Evolutionary conservation across 2,797 vertebrate genomes (phyloP), one percentile per base, ranked within the genome.

Genomic region (Apodemus agrarius): DNA sequence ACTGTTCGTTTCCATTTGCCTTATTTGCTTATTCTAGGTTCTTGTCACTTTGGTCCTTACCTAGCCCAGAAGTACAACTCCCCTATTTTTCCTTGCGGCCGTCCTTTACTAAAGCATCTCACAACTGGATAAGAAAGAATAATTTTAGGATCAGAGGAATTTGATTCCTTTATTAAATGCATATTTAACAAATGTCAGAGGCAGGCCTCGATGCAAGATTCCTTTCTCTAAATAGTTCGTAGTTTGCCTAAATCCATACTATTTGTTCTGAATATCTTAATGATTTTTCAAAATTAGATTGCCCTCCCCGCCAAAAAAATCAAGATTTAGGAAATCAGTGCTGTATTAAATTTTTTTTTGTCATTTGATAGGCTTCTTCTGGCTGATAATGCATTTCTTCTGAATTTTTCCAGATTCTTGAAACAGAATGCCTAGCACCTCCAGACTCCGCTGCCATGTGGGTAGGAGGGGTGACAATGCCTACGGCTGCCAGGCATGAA

Each of bases 221-320:
- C 14, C 3, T 49, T 10, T 87, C 40, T 94, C 88, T 94, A 72
- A 74, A 78, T 40, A 88, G 16, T 69, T 91, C 75, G 5, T 29
- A 84, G 13, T 75, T 93, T 91, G 37, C 29, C 6, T 86, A 90
- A n/a, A 91, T 78, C 46, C 3, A 67, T 59, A 34, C n/a, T 79
- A 24, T 69, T 84, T 52, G 17, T 40, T 95, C 63, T 87, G 37
- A 84, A 95, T 94, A 78, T 72, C 40, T 92, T 65, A 82, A 67
- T 83, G 17, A 21, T 72, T 96, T 96, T 94, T 90, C 63, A 91
- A 91, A 80, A 89, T 31, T 59, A 74, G 26, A 67, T 49, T 63
- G n/a, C 16, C 57, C 57, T 19, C 17, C 19, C 5, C 19, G 13
- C 2, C 31, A 65, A 61, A 65, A 26, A 69, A 93, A n/a, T 83